Percentiles rank a stretch among this genome's conserved stretches.
phyloP scores from a whole-genome alignment of 1,140 invertebrate species.

The Drosophila jambulina region DNA sequence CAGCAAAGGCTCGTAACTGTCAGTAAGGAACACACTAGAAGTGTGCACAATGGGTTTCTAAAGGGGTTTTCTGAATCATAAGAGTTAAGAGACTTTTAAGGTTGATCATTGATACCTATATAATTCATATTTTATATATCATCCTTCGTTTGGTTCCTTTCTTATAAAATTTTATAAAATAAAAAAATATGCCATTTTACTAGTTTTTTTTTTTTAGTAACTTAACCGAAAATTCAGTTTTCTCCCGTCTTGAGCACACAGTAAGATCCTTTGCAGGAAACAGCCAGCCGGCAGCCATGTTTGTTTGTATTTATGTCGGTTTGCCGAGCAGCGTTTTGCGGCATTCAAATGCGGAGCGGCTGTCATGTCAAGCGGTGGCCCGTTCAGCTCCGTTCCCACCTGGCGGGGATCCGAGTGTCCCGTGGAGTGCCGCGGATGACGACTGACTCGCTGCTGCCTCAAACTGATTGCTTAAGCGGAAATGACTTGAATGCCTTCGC shows the following conservation, averaged over 20 bases:
- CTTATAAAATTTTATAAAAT: no score
- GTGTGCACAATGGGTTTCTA: neutral
- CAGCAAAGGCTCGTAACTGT: conserved; percentile 3
- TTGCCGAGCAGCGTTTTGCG: conserved; percentile 76
- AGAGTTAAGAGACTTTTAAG: fast-evolving
- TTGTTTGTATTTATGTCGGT: conserved; percentile 81
- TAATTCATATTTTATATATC: neutral
- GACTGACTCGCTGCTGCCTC: conserved; percentile 49
- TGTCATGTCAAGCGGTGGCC: conserved; percentile 65
- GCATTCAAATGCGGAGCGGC: conserved; percentile 70
- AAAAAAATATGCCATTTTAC: no score
- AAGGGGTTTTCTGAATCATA: neutral
- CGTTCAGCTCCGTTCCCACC: conserved; percentile 19
- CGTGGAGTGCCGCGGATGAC: conserved; percentile 26
- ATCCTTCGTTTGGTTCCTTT: no score
- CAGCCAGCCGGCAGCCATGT: conserved; percentile 71
- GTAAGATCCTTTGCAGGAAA: conserved; percentile 34
- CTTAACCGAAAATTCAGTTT: no score
- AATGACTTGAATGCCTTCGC: conserved; percentile 79
- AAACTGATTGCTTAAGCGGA: conserved; percentile 78
- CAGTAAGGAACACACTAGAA: conserved; percentile 6
- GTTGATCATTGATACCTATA: no score
- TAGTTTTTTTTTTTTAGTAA: no score
- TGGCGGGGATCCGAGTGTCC: conserved; percentile 10
- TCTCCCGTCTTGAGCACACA: neutral